Conservation (phyloP, 2,797 vertebrate genomes). For the Anguilla megastoma region DNA sequence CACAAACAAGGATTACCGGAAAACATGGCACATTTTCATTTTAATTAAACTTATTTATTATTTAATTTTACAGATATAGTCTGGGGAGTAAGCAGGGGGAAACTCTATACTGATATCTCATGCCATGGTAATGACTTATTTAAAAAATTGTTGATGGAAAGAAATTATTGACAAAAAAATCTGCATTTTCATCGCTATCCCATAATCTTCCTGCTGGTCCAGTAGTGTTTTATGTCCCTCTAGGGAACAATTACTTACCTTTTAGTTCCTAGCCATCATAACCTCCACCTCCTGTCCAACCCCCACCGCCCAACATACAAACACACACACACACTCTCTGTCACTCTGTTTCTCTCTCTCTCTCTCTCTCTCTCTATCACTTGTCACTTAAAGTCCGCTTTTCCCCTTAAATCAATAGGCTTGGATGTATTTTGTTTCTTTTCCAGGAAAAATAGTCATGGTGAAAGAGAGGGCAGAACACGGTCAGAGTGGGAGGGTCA, state of each 20-base stretch:
- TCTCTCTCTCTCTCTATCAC: not conserved
- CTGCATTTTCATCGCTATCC: constrained; percentile 66
- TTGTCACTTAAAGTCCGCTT: constrained; percentile 24
- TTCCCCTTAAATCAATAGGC: constrained; percentile 16
- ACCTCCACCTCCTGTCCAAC: constrained; percentile 57
- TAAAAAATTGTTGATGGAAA: constrained; percentile 55
- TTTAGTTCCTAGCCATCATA: constrained; percentile 73
- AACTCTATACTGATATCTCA: constrained; percentile 44
- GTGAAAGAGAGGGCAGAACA: constrained; percentile 39
- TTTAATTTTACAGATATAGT: constrained; percentile 54
- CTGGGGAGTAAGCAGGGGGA: constrained; percentile 40
- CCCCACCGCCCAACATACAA: constrained; percentile 22
- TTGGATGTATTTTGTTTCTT: constrained; percentile 27
- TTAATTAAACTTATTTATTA: constrained; percentile 65
- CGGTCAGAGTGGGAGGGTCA: not conserved
- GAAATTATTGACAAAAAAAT: constrained; percentile 60
- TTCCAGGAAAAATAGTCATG: constrained; percentile 36
- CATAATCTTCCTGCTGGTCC: constrained; percentile 64
- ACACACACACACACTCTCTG: not conserved
- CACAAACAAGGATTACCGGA: constrained; percentile 62
- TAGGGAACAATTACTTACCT: constrained; percentile 77
- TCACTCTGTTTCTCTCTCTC: not conserved
- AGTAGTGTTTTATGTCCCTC: constrained; percentile 65
- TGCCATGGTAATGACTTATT: constrained; percentile 60
- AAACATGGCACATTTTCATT: constrained; percentile 57